Evolutionary conservation across 2,113 vertebrate species (phyloP).

Genomic region (Oryzias melastigma): DNA sequence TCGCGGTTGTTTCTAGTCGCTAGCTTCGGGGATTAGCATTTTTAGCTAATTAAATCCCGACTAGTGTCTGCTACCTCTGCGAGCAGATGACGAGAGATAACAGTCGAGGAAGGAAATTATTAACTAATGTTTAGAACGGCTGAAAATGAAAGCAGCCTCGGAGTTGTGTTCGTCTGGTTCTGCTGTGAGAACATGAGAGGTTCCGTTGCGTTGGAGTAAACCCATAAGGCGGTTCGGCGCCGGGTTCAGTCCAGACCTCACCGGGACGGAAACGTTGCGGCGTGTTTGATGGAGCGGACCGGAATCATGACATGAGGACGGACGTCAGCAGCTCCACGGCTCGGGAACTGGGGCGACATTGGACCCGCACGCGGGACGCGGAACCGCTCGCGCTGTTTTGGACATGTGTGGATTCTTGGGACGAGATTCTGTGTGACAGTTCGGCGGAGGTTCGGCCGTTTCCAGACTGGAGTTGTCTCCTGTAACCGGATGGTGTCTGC

Average conservation of each 20-base stretch:
- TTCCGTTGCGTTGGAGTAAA: too few relatives aligned
- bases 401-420: conserved; percentile 6
- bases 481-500: neutral
- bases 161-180: neutral
- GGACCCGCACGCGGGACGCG: neutral
- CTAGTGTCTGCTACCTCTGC: conserved; percentile 34
- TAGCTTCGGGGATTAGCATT: conserved; percentile 37
- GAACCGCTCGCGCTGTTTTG: neutral
- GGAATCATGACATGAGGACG: neutral
- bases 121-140: conserved; percentile 1
- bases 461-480: too few relatives aligned
- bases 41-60: conserved; percentile 41
- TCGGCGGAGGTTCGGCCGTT: too few relatives aligned
- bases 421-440: conserved; percentile 26
- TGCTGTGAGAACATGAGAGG: too few relatives aligned
- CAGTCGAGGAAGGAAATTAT: conserved; percentile 44
- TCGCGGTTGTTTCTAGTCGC: neutral
- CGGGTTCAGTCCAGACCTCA: too few relatives aligned
- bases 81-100: conserved; percentile 17
- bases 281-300: neutral
- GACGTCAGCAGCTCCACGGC: conserved; percentile 42
- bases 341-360: conserved; percentile 48
- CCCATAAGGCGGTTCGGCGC: too few relatives aligned
- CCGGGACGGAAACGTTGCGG: neutral
- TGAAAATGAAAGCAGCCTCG: neutral